These are phyloP conservation scores for Pyrrhia umbra DNA, from an alignment of 2,888 invertebrate genomes.

Conservation along the genomic window DNA sequence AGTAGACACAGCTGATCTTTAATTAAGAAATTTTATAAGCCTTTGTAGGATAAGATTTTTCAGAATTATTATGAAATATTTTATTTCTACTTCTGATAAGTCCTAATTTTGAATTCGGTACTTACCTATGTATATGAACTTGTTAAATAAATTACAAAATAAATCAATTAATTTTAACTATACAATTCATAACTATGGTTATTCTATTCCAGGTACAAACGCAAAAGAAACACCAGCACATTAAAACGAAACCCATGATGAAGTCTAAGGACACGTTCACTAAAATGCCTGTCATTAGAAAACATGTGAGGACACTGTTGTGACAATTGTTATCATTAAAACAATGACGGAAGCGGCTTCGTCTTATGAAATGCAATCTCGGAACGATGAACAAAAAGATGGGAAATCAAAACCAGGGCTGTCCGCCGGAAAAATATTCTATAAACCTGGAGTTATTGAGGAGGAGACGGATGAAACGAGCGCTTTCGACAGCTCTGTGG, in stretches of 20 bases:
- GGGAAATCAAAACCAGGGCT: conserved; percentile 71
- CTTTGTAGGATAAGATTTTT: neutral
- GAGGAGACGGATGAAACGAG: conserved; percentile 88
- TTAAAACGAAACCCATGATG: conserved; percentile 44
- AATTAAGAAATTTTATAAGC: neutral
- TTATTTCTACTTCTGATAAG: too few relatives aligned
- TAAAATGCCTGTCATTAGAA: conserved; percentile 61
- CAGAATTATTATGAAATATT: too few relatives aligned
- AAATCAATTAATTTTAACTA: neutral
- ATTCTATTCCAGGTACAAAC: conserved; percentile 46
- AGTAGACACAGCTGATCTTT: conserved; percentile 12
- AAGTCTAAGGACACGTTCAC: conserved; percentile 39
- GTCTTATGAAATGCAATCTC: conserved; percentile 82
- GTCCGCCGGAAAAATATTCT: conserved; percentile 86
- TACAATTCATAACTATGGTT: neutral
- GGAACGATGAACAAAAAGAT: conserved; percentile 75
- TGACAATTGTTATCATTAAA: conserved; percentile 67
- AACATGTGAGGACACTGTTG: conserved; percentile 67
- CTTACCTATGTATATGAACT: too few relatives aligned
- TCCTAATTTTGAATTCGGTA: too few relatives aligned
- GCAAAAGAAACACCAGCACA: conserved; percentile 19
- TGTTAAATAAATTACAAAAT: too few relatives aligned
- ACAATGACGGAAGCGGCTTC: conserved; percentile 76
- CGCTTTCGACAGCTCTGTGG: conserved; percentile 83
- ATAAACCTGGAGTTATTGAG: conserved; percentile 84